Conservation (phyloP, 2,888 invertebrate genomes). For the Hyposoter dolosus region DNA sequence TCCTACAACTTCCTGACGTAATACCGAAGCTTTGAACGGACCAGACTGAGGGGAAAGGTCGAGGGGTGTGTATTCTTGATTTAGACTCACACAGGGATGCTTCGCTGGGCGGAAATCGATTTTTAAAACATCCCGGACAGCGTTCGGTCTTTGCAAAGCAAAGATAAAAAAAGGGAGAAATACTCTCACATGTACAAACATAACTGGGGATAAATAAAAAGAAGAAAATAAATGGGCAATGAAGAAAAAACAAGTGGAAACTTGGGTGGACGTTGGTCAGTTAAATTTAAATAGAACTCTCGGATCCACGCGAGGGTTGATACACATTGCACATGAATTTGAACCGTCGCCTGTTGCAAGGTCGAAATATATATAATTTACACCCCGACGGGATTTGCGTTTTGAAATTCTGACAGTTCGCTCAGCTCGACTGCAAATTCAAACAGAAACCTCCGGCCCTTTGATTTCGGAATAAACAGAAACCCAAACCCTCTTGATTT, state of each 20-base stretch:
- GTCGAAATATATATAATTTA: not conserved
- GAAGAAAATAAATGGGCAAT: not conserved
- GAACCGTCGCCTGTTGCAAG: not conserved
- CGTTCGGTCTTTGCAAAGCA: conserved; percentile 17
- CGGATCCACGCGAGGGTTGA: no score
- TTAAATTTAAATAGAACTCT: not conserved
- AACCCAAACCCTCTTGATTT: not conserved
- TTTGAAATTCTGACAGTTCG: not conserved
- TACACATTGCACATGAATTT: not conserved
- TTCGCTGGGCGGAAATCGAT: conserved; percentile 48
- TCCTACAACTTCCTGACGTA: not conserved
- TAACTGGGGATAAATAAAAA: not conserved
- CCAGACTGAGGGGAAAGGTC: not conserved
- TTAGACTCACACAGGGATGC: conserved; percentile 12
- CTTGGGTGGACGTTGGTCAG: not conserved
- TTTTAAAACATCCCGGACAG: conserved; percentile 36
- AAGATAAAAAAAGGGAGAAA: conserved; percentile 13
- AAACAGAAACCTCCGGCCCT: conserved; percentile 7
- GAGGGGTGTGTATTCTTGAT: conserved; percentile 34
- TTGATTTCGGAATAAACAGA: conserved; percentile 2
- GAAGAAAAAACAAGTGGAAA: conserved; percentile 3
- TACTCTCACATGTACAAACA: conserved; percentile 4
- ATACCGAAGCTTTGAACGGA: not conserved
- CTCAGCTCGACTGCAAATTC: conserved; percentile 4
- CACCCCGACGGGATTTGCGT: not conserved